These are phyloP conservation scores for Strongylocentrotus purpuratus DNA, from an alignment of 35 echinoderm and acorn worm genomes.

Conservation along the genomic window DNA sequence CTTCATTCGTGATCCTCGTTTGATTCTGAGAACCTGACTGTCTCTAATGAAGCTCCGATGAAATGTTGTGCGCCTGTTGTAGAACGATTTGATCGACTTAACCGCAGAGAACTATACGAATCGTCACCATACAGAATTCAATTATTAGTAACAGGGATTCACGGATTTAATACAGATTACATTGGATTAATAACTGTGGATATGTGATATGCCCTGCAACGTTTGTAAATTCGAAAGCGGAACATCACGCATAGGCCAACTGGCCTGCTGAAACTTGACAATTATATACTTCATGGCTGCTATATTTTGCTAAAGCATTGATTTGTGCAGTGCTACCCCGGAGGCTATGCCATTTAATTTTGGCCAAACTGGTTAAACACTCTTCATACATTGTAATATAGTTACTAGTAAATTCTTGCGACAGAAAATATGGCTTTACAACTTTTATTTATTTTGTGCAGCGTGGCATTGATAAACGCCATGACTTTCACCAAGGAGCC, in stretches of 20 bases:
- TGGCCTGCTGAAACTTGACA: too few relatives aligned
- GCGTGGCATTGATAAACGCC: not conserved
- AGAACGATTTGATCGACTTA: not conserved
- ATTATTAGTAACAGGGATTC: not conserved
- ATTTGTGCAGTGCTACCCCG: too few relatives aligned
- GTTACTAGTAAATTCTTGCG: not conserved
- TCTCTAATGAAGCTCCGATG: not conserved
- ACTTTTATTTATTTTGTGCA: not conserved
- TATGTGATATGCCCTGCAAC: not conserved
- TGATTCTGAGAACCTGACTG: not conserved
- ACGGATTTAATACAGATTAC: not conserved
- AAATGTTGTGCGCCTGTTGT: not conserved
- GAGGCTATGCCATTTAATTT: not conserved
- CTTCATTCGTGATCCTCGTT: not conserved
- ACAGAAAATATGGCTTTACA: not conserved
- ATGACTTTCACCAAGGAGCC: conserved; percentile 51
- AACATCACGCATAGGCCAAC: not conserved
- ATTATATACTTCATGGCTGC: too few relatives aligned
- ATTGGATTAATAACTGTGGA: not conserved
- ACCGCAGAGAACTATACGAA: not conserved
- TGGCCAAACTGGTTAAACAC: not conserved
- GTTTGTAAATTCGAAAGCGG: not conserved
- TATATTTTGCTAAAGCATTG: too few relatives aligned
- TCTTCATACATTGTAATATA: not conserved
- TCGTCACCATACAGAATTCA: not conserved